Conservation (phyloP, 2,113 vertebrate species). For the Ctenodactylus gundi region DNA sequence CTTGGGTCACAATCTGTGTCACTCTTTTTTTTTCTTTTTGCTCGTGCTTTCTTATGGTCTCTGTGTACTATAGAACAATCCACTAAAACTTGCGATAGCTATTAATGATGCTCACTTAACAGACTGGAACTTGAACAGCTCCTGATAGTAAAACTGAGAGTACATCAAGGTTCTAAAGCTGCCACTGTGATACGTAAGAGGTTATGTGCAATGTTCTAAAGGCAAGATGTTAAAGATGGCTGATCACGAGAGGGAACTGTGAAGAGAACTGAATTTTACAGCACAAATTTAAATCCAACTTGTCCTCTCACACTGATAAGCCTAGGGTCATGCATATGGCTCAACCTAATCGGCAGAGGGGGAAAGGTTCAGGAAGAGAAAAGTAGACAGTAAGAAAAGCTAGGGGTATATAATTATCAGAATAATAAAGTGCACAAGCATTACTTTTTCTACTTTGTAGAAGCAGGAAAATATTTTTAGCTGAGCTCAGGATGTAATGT, state of each 20-base stretch:
- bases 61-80: neutral
- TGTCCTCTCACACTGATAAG: neutral
- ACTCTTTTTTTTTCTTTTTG: neutral
- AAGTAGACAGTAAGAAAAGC: neutral
- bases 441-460: neutral
- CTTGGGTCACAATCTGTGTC: neutral
- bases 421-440: neutral
- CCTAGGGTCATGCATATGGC: neutral
- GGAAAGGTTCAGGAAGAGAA: neutral
- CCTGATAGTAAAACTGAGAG: neutral
- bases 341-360: neutral
- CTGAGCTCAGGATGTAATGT: neutral
- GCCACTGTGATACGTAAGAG: neutral
- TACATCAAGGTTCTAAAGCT: neutral
- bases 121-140: neutral
- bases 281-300: neutral
- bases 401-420: neutral
- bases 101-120: neutral
- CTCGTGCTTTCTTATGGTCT: neutral
- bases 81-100: neutral
- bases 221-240: neutral
- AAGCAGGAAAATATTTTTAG: neutral
- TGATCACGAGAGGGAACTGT: neutral
- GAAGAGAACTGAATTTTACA: neutral
- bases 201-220: neutral